These are phyloP conservation scores for Syngnathus acus DNA, from an alignment of 2,797 vertebrate species.

Conservation along the genomic window DNA sequence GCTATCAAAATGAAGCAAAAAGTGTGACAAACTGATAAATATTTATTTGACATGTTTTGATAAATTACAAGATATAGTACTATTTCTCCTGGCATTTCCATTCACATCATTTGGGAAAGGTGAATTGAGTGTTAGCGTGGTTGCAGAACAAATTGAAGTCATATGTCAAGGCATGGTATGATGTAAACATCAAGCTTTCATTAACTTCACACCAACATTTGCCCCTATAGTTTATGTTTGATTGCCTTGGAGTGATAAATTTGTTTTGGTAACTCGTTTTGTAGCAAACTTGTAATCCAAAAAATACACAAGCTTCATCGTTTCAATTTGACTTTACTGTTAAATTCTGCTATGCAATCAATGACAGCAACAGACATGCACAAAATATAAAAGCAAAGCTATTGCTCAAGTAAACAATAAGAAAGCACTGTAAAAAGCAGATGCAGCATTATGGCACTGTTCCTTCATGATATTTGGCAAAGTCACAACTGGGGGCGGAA, in stretches of 20 bases:
- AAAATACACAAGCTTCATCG: conserved; percentile 30
- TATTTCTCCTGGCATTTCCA: too few species aligned
- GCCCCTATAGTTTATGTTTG: too few species aligned
- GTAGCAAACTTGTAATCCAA: not conserved
- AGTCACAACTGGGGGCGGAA: conserved; percentile 8
- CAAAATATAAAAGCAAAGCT: conserved; percentile 27
- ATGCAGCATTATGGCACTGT: conserved; percentile 43
- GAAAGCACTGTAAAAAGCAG: conserved; percentile 12
- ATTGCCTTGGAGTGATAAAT: not conserved
- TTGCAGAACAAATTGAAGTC: too few species aligned
- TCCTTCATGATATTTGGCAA: conserved; percentile 57
- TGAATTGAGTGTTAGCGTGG: too few species aligned
- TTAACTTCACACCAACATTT: not conserved
- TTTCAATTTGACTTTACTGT: conserved; percentile 39
- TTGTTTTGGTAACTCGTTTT: conserved; percentile 17
- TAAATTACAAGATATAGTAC: too few species aligned
- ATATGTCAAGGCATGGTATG: too few species aligned
- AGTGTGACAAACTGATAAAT: too few species aligned
- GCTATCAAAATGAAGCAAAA: too few species aligned
- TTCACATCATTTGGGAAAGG: too few species aligned
- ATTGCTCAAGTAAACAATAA: conserved; percentile 20
- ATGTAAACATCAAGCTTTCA: not conserved
- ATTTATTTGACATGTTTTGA: too few species aligned
- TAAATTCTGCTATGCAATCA: conserved; percentile 39
- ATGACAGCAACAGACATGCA: conserved; percentile 37